Evolutionary conservation across 1,140 invertebrate genomes (phyloP), one percentile per base, ranked within the genome.

Genomic region (Asbolus verrucosus): DNA sequence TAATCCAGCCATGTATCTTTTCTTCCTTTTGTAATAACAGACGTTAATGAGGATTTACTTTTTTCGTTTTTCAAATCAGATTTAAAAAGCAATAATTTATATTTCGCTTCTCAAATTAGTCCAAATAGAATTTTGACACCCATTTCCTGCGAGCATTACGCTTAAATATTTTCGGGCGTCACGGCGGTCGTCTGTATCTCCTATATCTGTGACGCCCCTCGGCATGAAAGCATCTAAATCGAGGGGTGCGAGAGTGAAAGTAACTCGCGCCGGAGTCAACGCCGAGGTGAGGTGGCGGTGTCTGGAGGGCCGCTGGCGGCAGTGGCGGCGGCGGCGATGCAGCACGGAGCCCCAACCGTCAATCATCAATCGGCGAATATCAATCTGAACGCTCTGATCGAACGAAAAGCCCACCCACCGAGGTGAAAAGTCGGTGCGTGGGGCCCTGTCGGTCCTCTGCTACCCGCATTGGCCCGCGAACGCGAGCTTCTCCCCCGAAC

Each of bases 81-180:
- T 63, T 63, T 63, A 63, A 63, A 63, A 63, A 63, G 61, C 61
- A 63, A 63, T 63, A 63, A 63, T 63, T 63, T 63, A 63, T 63
- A 63, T 63, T 63, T 63, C 61, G 61, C 61, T 41, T 36, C 21
- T 3, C 61, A 63, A 63, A 63, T 63, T 63, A 63, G 61, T 63
- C 65, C 41, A 69, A 73, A 73, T 73, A 70, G 60, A 46, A 73
- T 73, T 73, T 66, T 62, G 63, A 61, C 71, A 65, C 71, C 71
- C 71, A 73, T 73, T 73, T 73, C 71, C 71, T 59, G 38, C 59
- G 66, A 36, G 66, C 36, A 73, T 73, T 66, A 73, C 61, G 41
- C 31, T 6, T 38, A 59, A 69, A 66, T 61, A 69, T 72, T 69
- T 73, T 67, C 41, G 67, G 67, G 67, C 67, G 60, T 69, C 50